phyloP scores from a whole-genome alignment of 2,888 invertebrate genomes.

The Andrena bicolor region DNA sequence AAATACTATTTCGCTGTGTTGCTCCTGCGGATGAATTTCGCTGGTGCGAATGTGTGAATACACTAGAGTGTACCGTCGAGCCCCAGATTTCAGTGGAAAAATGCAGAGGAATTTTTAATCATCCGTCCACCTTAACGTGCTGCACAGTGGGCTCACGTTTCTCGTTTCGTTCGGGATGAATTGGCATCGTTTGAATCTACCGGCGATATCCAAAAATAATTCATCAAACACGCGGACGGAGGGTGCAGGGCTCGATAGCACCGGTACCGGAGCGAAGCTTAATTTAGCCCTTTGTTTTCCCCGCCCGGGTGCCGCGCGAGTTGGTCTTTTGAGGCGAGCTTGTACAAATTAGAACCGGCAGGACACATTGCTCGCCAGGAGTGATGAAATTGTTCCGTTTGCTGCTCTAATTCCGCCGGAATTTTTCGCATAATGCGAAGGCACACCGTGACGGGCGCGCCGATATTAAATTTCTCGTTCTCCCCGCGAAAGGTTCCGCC shows the following conservation, averaged over 20 bases:
- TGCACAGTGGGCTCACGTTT: too few species aligned
- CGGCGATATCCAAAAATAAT: not conserved
- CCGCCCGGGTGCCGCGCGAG: conserved; percentile 32
- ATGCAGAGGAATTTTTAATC: too few species aligned
- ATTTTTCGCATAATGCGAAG: conserved; percentile 35
- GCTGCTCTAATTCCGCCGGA: conserved; percentile 35
- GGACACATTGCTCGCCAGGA: conserved; percentile 31
- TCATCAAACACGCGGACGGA: not conserved
- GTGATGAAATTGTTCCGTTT: conserved; percentile 51
- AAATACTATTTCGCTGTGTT: too few species aligned
- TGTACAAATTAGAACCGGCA: conserved; percentile 36
- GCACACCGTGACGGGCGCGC: not conserved
- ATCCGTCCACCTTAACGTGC: too few species aligned
- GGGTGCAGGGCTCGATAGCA: not conserved
- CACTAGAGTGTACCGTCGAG: too few species aligned
- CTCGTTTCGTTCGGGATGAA: too few species aligned
- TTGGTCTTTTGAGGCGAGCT: conserved; percentile 40
- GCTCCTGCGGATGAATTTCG: too few species aligned
- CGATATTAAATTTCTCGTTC: conserved; percentile 42
- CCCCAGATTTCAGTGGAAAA: too few species aligned
- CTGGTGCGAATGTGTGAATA: too few species aligned
- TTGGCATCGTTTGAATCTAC: not conserved
- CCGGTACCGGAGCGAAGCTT: conserved; percentile 20
- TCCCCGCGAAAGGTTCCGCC: too few species aligned
- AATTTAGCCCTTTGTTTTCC: conserved; percentile 51